Evolutionary conservation across 2,113 vertebrate genomes (phyloP).

Genomic region (Malurus melanocephalus): DNA sequence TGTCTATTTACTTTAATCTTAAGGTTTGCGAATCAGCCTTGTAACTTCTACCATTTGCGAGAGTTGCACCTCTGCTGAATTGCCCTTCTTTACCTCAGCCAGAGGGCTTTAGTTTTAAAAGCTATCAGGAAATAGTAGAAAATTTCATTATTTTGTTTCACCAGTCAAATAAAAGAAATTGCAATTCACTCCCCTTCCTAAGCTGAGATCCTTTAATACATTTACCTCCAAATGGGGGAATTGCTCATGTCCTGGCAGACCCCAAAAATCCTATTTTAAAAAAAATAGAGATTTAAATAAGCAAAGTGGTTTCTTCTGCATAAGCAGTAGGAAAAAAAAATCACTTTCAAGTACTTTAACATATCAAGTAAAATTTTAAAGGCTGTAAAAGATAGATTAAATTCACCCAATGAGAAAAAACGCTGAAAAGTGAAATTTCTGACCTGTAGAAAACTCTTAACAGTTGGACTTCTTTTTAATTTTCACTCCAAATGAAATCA

Average conservation of each 20-base stretch:
- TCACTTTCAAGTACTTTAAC: neutral
- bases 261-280: neutral
- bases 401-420: neutral
- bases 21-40: neutral
- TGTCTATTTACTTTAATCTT: neutral
- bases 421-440: neutral
- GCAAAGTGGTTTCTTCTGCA: neutral
- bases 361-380: neutral
- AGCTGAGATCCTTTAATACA: neutral
- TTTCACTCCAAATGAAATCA: neutral
- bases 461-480: neutral
- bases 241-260: neutral
- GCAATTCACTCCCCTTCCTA: neutral
- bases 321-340: neutral
- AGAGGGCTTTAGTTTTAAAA: neutral
- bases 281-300: neutral
- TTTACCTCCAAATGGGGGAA: neutral
- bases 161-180: neutral
- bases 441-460: neutral
- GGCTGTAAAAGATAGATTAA: neutral
- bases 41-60: neutral
- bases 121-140: neutral
- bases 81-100: neutral
- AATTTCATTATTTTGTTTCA: neutral
- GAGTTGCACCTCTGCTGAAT: neutral